Conservation (phyloP, 2,888 invertebrate species). For the Clivina fossor region DNA sequence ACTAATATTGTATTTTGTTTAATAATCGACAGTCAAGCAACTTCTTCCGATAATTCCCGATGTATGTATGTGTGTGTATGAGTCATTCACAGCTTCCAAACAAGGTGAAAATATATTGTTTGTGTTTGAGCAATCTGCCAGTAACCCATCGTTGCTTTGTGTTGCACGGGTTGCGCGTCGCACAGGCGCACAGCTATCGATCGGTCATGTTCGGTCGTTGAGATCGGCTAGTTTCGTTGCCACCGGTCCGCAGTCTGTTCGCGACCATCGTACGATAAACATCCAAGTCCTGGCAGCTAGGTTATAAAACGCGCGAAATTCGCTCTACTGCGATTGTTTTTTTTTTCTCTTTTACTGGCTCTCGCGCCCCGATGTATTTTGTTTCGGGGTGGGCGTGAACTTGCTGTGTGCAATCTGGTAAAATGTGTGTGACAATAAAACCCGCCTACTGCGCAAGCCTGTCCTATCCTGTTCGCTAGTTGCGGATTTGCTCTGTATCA, state of each 20-base stretch:
- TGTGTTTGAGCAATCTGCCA: conserved; percentile 26
- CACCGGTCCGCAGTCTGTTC: conserved; percentile 25
- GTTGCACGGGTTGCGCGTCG: background rate
- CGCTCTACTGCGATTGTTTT: conserved; percentile 3
- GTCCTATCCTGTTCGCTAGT: conserved; percentile 5
- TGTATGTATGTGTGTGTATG: too few species aligned
- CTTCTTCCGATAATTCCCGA: too few species aligned
- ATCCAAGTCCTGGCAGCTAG: conserved; percentile 3
- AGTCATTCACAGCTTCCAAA: conserved; percentile 19
- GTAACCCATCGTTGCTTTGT: conserved; percentile 17
- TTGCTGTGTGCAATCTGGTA: background rate
- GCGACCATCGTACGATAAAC: conserved; percentile 5
- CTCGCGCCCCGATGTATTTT: conserved; percentile 1
- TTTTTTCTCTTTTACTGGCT: background rate
- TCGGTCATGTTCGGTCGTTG: conserved; percentile 16
- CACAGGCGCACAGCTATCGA: conserved; percentile 20
- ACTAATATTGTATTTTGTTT: too few species aligned
- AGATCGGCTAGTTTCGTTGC: conserved; percentile 20
- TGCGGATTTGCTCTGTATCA: too few species aligned
- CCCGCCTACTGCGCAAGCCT: background rate
- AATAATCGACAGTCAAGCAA: too few species aligned
- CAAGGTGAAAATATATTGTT: conserved; percentile 18
- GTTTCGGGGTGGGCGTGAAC: conserved; percentile 22
- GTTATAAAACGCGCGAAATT: background rate
- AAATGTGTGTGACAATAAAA: conserved; percentile 4